phyloP scores from a whole-genome alignment of 2,888 invertebrate species.

The Lasiommata megera region DNA sequence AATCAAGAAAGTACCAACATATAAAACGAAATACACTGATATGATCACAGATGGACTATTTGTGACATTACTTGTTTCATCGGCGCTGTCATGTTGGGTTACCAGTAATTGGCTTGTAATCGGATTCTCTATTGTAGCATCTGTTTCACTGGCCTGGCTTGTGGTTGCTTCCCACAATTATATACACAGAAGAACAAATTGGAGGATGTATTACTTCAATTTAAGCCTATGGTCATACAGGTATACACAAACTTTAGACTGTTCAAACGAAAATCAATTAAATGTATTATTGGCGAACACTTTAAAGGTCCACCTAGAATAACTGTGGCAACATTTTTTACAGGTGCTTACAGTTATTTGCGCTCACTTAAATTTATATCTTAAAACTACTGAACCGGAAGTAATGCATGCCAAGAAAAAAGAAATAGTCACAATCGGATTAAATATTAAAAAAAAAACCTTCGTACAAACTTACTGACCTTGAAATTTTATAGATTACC shows the following conservation, averaged over 20 bases:
- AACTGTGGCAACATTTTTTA: no score
- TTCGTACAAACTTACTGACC: no score
- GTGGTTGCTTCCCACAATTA: slow-evolving; percentile 88
- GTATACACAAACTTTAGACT: slow-evolving; percentile 59
- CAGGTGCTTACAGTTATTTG: no score
- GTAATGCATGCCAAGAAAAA: no score
- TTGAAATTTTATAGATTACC: no score
- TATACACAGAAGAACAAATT: slow-evolving; percentile 88
- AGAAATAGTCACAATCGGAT: no score
- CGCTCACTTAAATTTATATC: no score
- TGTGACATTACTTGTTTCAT: slow-evolving; percentile 52
- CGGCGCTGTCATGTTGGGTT: slow-evolving; percentile 51
- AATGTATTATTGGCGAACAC: no score
- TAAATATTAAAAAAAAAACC: no score
- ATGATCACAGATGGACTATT: slow-evolving; percentile 62
- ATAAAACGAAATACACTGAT: slow-evolving; percentile 41
- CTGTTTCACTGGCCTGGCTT: slow-evolving; percentile 81
- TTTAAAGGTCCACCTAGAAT: no score
- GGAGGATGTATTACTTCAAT: slow-evolving; percentile 90
- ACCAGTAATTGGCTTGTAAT: slow-evolving; percentile 48
- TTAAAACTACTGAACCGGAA: no score
- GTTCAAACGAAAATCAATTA: no score
- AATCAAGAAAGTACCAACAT: slow-evolving; percentile 74
- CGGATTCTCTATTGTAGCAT: slow-evolving; percentile 49
- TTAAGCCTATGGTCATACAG: slow-evolving; percentile 85